Percentiles rank a stretch among this genome's conserved stretches.
phyloP scores from a whole-genome alignment of 2,888 invertebrate species.

The Stomorhina lunata region DNA sequence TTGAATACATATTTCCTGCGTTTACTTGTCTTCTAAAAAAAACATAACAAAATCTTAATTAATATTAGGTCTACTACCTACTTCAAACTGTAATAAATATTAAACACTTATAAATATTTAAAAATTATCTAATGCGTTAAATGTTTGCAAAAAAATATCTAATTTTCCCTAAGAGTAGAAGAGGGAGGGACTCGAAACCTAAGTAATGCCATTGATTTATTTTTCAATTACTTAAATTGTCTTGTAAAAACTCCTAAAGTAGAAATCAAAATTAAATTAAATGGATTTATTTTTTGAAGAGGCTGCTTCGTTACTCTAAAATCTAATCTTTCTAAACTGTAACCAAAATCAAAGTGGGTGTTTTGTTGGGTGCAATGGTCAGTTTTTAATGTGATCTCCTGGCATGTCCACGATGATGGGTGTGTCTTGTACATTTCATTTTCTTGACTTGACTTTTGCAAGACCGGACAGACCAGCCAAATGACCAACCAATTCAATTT shows the following conservation, averaged over 20 bases:
- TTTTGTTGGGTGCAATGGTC: neutral
- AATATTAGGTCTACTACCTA: slow-evolving; percentile 35
- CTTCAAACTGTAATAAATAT: slow-evolving; percentile 14
- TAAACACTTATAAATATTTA: slow-evolving; percentile 25
- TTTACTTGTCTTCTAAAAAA: neutral
- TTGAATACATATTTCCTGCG: neutral
- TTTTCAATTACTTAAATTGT: slow-evolving; percentile 65
- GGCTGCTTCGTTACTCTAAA: neutral
- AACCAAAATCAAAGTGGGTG: slow-evolving; percentile 25
- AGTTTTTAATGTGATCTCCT: slow-evolving; percentile 9
- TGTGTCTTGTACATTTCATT: slow-evolving; percentile 55
- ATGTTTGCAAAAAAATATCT: slow-evolving; percentile 36
- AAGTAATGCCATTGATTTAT: slow-evolving; percentile 34
- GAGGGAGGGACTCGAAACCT: neutral
- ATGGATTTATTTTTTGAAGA: slow-evolving; percentile 38
- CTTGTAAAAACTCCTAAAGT: slow-evolving; percentile 3
- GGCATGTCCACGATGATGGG: slow-evolving; percentile 29
- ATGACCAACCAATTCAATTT: slow-evolving; percentile 57
- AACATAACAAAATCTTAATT: neutral
- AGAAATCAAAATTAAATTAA: slow-evolving; percentile 56
- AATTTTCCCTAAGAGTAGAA: slow-evolving; percentile 37
- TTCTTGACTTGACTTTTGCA: neutral
- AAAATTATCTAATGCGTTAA: neutral
- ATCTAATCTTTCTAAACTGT: slow-evolving; percentile 58
- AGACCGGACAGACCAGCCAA: neutral